These are phyloP conservation scores for Agrotis clavis DNA, from an alignment of 2,888 invertebrate species.

Conservation along the genomic window DNA sequence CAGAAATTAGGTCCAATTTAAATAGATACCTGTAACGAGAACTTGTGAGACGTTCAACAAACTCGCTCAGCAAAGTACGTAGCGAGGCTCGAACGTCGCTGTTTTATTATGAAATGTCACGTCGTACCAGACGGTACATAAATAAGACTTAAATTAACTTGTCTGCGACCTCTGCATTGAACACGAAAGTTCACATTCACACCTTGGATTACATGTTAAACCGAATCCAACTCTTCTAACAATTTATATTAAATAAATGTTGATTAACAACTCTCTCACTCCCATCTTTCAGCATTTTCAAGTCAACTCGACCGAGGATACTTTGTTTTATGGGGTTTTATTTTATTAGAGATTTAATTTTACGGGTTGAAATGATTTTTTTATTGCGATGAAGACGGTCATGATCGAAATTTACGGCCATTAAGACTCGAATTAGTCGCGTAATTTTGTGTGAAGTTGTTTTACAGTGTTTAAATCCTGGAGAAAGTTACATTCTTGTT, in stretches of 20 bases:
- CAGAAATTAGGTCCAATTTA: conserved; percentile 53
- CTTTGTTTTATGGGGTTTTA: conserved; percentile 42
- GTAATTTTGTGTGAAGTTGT: conserved; percentile 46
- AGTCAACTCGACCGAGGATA: conserved; percentile 25
- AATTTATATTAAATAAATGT: conserved; percentile 34
- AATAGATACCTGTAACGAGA: conserved; percentile 67
- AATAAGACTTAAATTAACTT: conserved; percentile 89
- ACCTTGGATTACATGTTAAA: conserved; percentile 73
- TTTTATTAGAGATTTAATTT: conserved; percentile 50
- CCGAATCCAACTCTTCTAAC: conserved; percentile 37
- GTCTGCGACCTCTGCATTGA: conserved; percentile 86
- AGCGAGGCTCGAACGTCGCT: conserved; percentile 76
- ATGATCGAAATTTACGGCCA: conserved; percentile 49
- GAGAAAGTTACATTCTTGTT: conserved; percentile 38
- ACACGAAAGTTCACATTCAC: conserved; percentile 80
- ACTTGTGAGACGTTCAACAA: conserved; percentile 83
- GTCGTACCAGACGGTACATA: conserved; percentile 88
- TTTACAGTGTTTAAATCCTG: conserved; percentile 41
- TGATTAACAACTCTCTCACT: conserved; percentile 33
- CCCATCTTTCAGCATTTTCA: conserved; percentile 23
- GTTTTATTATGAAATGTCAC: conserved; percentile 89
- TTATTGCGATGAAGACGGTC: conserved; percentile 46
- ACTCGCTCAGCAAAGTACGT: conserved; percentile 77
- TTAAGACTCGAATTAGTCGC: conserved; percentile 45
- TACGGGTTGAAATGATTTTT: conserved; percentile 50